These are phyloP conservation scores for Chaetoderma sp. DNA, from an alignment of 2,888 invertebrate genomes.

Conservation along the genomic window DNA sequence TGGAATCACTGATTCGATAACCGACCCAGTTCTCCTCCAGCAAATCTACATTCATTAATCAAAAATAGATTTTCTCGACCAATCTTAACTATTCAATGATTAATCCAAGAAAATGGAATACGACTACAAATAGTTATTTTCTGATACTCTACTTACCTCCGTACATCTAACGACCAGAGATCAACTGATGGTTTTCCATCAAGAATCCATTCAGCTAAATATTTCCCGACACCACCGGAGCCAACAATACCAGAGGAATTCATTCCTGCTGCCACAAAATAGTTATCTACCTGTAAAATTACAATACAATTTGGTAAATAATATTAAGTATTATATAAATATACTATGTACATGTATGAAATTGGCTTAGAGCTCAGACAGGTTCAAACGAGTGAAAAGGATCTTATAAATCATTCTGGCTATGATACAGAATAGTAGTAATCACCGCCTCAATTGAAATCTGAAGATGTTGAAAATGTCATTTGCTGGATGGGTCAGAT, in stretches of 20 bases:
- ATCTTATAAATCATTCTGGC: background rate
- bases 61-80: no score
- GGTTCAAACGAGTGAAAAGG: background rate
- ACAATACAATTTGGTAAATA: background rate
- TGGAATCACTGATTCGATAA: no score
- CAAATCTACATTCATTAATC: no score
- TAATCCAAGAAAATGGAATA: no score
- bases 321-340: background rate
- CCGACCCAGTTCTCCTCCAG: no score
- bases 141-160: constrained; percentile 80
- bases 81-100: no score
- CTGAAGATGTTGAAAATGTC: no score
- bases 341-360: background rate
- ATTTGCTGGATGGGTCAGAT: no score
- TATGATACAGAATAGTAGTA: no score
- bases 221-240: constrained; percentile 93
- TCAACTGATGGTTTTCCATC: constrained; percentile 85
- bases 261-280: constrained; percentile 94
- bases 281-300: constrained; percentile 80
- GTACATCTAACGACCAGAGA: constrained; percentile 89
- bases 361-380: background rate
- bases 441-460: no score
- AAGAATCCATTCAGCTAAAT: constrained; percentile 88
- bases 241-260: constrained; percentile 96
- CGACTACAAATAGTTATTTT: no score